Base-by-base conservation (phyloP, 2,888 invertebrate species). In the Julus scandinavius region DNA sequence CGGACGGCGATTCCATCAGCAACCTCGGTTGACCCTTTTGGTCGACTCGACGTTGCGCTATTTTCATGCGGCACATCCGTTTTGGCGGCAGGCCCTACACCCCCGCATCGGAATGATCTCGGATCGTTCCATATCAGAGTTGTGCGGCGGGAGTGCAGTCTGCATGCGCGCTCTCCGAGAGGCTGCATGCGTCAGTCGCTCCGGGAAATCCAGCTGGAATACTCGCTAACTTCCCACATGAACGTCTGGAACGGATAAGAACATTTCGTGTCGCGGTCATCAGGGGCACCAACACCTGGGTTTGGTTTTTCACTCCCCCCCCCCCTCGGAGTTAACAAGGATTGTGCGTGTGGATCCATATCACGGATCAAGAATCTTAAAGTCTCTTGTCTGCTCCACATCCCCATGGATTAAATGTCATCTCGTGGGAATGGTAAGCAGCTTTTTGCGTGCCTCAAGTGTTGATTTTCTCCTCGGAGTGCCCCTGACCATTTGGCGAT, bases 361-460 rank as follows among this genome's bases (percentile, higher is more conserved):
- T 9, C 54, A 15, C 15, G 7, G 54, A 6, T 20, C 4, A 13
- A 2, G 11, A n/a, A n/a, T n/a, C n/a, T n/a, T n/a, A n/a, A n/a
- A n/a, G n/a, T n/a, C n/a, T n/a, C n/a, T n/a, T n/a, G n/a, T n/a
- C n/a, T n/a, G n/a, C n/a, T n/a, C n/a, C n/a, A n/a, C n/a, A n/a
- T n/a, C n/a, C 63, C n/a, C 63, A 4, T 63, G 63, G 63, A 63
- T 63, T 63, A 63, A 63, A 63, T 63, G 63, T 63, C 63, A 54
- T 54, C 54, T n/a, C 63, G 63, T 13, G 63, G 63, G 63, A 63
- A 63, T 63, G 63, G 63, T 63, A 63, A 63, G 63, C n/a, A 20
- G 63, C 3, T n/a, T 7, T 11, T 63, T n/a, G n/a, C n/a, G n/a
- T n/a, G n/a, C n/a, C n/a, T n/a, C n/a, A n/a, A n/a, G n/a, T n/a